These are phyloP conservation scores for Seladonia tumulorum DNA, from an alignment of 2,888 invertebrate species.

Conservation along the genomic window DNA sequence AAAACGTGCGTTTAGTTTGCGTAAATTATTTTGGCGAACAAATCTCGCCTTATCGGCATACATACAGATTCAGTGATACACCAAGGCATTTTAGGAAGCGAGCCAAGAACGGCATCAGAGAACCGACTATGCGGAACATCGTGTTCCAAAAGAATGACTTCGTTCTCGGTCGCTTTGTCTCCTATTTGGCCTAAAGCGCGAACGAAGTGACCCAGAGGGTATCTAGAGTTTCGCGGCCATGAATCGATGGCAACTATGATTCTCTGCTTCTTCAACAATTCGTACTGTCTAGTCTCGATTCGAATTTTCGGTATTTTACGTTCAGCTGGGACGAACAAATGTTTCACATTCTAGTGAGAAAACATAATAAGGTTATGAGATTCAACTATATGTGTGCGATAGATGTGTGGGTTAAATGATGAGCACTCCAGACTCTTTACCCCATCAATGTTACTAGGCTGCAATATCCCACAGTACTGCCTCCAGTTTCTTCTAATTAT, in stretches of 20 bases:
- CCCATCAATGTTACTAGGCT: slow-evolving; percentile 90
- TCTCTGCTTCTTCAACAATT: slow-evolving; percentile 91
- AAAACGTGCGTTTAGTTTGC: slow-evolving; percentile 23
- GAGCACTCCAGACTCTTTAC: slow-evolving; percentile 69
- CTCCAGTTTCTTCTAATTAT: slow-evolving; percentile 98
- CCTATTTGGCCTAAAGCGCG: slow-evolving; percentile 96
- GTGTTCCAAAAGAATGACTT: slow-evolving; percentile 97
- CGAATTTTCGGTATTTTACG: slow-evolving; percentile 96
- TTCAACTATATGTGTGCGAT: slow-evolving; percentile 2
- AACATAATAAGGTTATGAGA: slow-evolving; percentile 15
- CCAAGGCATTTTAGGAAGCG: slow-evolving; percentile 96
- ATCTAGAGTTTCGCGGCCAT: slow-evolving; percentile 97
- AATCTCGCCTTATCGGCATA: slow-evolving; percentile 26
- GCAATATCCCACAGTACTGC: slow-evolving; percentile 98
- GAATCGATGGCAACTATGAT: slow-evolving; percentile 98
- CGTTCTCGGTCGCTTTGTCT: slow-evolving; percentile 98
- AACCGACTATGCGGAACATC: slow-evolving; percentile 98
- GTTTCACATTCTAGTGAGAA: slow-evolving; percentile 85
- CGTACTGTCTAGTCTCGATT: slow-evolving; percentile 97
- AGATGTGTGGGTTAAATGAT: neutral
- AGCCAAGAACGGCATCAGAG: slow-evolving; percentile 96
- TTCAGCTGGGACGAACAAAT: slow-evolving; percentile 97
- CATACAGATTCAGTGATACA: slow-evolving; percentile 90
- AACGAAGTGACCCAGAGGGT: slow-evolving; percentile 98
- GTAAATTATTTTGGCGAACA: neutral